Evolutionary conservation across 2,113 vertebrate species (phyloP), one percentile per base, ranked within the genome.

Genomic region (Zosterops lateralis): DNA sequence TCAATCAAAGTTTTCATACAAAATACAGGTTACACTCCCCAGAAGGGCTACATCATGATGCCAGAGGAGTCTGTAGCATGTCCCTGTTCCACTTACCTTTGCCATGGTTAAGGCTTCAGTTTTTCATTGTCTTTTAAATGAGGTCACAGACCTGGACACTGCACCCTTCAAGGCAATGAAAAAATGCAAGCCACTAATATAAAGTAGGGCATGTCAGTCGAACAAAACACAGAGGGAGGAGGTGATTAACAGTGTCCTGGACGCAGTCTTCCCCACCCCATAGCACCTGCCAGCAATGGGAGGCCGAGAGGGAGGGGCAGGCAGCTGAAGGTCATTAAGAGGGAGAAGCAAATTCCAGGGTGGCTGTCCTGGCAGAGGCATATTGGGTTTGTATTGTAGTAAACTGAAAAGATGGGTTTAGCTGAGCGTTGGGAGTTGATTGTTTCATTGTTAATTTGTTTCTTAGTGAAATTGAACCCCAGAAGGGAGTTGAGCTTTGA

Each of bases 281-380:
- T 22, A 93, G 58, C 89, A 89, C 87, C 80, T 95, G 95, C 91
- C 90, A 95, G 91, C 50, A 91, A 64, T 10, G 6, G 11, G 31
- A 58, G 34, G 60, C 70, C 48, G 36, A 31, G 66, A 70, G 78
- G 84, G 80, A 91, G 72, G 32, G 77, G 45, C 32, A 19, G 26
- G 56, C 95, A 97, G 93, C 81, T 96, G 96, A 88, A 95, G 79
- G 77, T 87, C 79, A 92, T 97, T 95, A 96, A 58, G 65, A 83
- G 32, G 28, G 79, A 48, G 71, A 92, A 93, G 73, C 51, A 87
- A 50, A 92, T 83, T 87, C 62, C 51, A 40, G 58, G 60, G 83
- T 80, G 48, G n/a, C 60, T 93, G 45, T 66, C 53, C 93, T 92
- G 76, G 92, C 81, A 87, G 47, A 82, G 73, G 71, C 31, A 58